Evolutionary conservation across 23 tunicate species (phyloP).

Genomic region (Ciona savignyi): DNA sequence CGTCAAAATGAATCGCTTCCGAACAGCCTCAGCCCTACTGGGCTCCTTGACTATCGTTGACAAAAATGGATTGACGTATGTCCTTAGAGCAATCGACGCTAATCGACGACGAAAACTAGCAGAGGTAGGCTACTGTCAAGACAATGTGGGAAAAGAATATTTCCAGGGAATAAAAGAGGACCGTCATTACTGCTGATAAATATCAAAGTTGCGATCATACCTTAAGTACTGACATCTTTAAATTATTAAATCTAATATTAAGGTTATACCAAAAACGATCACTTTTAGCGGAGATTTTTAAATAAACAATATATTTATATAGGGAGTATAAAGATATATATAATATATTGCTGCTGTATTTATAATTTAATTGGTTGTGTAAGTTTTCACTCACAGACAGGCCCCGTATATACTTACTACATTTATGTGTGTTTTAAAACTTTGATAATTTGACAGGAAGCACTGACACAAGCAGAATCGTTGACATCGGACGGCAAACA

Average conservation of each 20-base stretch:
- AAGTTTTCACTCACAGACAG: too few relatives aligned
- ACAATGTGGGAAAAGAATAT: neutral
- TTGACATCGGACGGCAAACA: conserved; percentile 27
- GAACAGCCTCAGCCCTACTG: conserved; percentile 22
- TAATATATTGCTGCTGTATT: too few relatives aligned
- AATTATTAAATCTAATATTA: too few relatives aligned
- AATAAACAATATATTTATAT: too few relatives aligned
- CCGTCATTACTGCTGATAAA: neutral
- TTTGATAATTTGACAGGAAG: conserved; percentile 39
- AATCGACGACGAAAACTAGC: conserved; percentile 37
- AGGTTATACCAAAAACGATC: too few relatives aligned
- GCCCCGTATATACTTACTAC: too few relatives aligned
- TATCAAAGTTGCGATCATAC: too few relatives aligned
- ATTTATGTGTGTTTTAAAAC: too few relatives aligned
- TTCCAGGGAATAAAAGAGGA: neutral
- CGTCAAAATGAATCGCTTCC: conserved; percentile 65
- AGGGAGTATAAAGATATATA: too few relatives aligned
- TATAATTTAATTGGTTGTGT: too few relatives aligned
- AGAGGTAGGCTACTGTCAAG: conserved; percentile 37
- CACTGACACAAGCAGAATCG: conserved; percentile 38
- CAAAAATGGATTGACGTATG: conserved; percentile 40
- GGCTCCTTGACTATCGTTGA: conserved; percentile 33
- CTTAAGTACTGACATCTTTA: too few relatives aligned
- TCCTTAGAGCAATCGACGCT: conserved; percentile 56
- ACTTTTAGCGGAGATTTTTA: too few relatives aligned